Evolutionary conservation across 2,888 invertebrate genomes (phyloP).

Genomic region (Onchidella celtica): DNA sequence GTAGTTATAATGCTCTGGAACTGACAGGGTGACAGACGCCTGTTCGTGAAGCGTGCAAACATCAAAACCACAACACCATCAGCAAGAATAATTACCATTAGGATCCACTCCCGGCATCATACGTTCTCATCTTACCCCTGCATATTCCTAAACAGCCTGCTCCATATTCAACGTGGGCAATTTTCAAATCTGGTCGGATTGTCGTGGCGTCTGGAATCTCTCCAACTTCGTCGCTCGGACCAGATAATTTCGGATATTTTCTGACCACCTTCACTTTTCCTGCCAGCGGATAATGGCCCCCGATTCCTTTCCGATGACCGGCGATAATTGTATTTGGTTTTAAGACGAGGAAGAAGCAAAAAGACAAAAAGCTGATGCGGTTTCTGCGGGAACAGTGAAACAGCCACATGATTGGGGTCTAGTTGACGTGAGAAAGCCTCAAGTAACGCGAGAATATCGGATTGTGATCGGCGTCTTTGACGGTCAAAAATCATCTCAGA

Average conservation of each 20-base stretch:
- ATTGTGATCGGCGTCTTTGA: slow-evolving; percentile 24
- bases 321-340: slow-evolving; percentile 46
- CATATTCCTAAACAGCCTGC: slow-evolving; percentile 32
- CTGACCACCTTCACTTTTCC: slow-evolving; percentile 24
- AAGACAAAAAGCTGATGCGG: slow-evolving; percentile 28
- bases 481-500: slow-evolving; percentile 10
- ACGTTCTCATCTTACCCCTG: slow-evolving; percentile 28
- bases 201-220: slow-evolving; percentile 42
- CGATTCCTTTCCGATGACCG: slow-evolving; percentile 44
- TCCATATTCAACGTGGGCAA: slow-evolving; percentile 37
- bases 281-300: slow-evolving; percentile 37
- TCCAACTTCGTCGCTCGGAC: slow-evolving; percentile 32
- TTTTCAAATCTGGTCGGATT: slow-evolving; percentile 47
- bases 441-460: slow-evolving; percentile 34
- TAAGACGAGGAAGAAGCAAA: too few species aligned
- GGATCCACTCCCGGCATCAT: slow-evolving; percentile 17
- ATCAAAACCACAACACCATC: slow-evolving; percentile 20
- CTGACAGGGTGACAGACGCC: slow-evolving; percentile 36
- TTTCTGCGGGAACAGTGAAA: slow-evolving; percentile 19
- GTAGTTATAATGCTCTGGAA: background rate
- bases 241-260: slow-evolving; percentile 47
- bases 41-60: slow-evolving; percentile 23
- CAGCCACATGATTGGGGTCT: slow-evolving; percentile 23
- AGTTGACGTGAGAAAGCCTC: slow-evolving; percentile 38
- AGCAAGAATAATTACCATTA: slow-evolving; percentile 20